A percentile compares a stretch with the other conserved stretches of the same genome.
Conservation (phyloP, 2,113 vertebrate genomes). For the Phylloscopus trochilus region DNA sequence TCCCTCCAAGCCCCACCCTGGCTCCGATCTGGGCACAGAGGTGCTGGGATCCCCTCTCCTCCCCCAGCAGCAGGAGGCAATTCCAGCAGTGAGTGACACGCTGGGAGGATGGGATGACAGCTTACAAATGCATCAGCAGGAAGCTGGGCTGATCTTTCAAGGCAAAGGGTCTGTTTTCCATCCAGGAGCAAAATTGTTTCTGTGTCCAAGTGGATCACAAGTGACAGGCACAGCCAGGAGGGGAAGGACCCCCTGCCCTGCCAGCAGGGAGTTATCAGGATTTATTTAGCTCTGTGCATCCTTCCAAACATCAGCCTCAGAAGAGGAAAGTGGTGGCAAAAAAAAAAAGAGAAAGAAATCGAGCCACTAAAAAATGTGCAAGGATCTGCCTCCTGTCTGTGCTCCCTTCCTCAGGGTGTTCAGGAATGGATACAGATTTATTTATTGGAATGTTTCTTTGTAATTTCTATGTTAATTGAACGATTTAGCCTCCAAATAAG, state of each 20-base stretch:
- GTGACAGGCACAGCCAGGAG: background rate
- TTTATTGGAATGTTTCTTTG: background rate
- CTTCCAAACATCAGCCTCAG: too few relatives aligned
- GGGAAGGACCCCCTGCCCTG: background rate
- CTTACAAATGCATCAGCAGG: background rate
- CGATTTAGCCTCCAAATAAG: background rate
- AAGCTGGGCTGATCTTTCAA: background rate
- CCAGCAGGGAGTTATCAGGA: background rate
- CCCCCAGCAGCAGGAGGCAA: background rate
- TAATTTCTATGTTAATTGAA: accelerated
- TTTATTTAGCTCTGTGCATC: background rate
- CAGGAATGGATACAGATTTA: background rate
- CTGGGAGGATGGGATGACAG: background rate
- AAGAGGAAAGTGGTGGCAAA: background rate
- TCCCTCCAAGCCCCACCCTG: accelerated
- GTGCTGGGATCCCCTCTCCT: background rate
- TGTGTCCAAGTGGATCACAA: background rate
- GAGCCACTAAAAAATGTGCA: background rate
- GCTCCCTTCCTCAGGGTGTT: background rate
- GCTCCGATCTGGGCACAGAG: background rate
- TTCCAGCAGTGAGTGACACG: background rate
- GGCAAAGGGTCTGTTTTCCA: background rate
- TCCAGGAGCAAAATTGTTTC: background rate
- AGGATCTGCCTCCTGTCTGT: background rate
- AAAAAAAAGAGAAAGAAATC: background rate